Evolutionary conservation across 2,113 vertebrate genomes (phyloP), one percentile per base, ranked within the genome.

Genomic region (Merops nubicus): DNA sequence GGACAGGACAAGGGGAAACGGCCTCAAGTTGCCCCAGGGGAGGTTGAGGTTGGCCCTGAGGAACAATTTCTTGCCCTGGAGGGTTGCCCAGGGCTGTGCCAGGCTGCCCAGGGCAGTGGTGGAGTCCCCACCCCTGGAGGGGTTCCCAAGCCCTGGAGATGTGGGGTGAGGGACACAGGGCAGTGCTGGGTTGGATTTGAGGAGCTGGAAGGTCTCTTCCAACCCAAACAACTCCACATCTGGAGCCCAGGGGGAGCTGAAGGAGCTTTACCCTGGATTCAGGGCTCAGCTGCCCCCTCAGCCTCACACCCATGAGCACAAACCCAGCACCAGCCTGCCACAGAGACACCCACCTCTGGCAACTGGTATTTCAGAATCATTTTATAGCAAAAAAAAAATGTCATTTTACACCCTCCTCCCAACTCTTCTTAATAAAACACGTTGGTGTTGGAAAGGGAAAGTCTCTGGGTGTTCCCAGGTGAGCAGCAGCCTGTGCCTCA

Each of bases 341-440:
- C 54, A 16, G 57, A 7, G 12, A 69, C 34, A 34, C 48, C 48
- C 9, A 23, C 7, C 9, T 23, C 64, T 53, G 43, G 40, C 78
- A n/a, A 14, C 33, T 50, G 3, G 4, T 20, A 11, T 48, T 40
- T 42, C 42, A 86, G 48, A 38, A 21, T 3, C 21, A 51, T 34
- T 74, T 94, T 45, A 12, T 2, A 45, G 42, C n/a, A n/a, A n/a
- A 48, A 53, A 88, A 84, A 85, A 63, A 18, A 51, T 48, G 62
- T 75, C 62, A 17, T 48, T 74, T 33, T 73, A 74, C 29, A 65
- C 15, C 88, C 51, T 76, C 63, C 54, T n/a, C 31, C 72, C 86
- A 38, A 54, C 14, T 60, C 65, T 62, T 82, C 80, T 42, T 80
- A 93, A 91, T 89, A 89, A 94, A 95, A 78, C 65, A 72, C 29